phyloP scores from a whole-genome alignment of 2,888 invertebrate genomes.

The Phaedon cochleariae region DNA sequence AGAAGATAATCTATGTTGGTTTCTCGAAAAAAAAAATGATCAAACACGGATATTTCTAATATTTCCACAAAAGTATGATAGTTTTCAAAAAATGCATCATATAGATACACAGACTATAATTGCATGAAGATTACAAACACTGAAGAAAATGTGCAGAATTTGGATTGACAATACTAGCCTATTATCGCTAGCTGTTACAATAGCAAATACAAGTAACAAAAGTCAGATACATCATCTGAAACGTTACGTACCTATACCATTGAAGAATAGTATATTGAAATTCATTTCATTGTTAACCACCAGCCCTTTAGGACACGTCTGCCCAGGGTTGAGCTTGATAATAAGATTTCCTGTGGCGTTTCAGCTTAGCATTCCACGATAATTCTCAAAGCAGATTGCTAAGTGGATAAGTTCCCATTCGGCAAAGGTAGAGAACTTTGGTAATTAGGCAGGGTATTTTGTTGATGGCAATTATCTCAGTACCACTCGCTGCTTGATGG shows the following conservation, averaged over 20 bases:
- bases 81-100: too few relatives aligned
- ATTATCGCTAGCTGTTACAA: constrained; percentile 2
- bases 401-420: constrained; percentile 36
- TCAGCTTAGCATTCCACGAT: constrained; percentile 17
- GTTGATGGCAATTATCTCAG: constrained; percentile 24
- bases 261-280: constrained; percentile 24
- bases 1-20: too few relatives aligned
- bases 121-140: too few relatives aligned
- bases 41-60: too few relatives aligned
- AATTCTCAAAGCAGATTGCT: constrained; percentile 27
- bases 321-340: constrained; percentile 17
- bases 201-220: background rate
- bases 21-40: too few relatives aligned
- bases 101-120: too few relatives aligned
- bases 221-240: constrained; percentile 4
- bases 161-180: background rate
- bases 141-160: too few relatives aligned
- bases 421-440: constrained; percentile 23
- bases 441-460: constrained; percentile 26
- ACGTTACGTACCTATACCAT: background rate
- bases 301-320: constrained; percentile 13
- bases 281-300: constrained; percentile 19
- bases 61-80: too few relatives aligned
- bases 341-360: constrained; percentile 33
- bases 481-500: constrained; percentile 27